phyloP scores from a whole-genome alignment of 2,888 invertebrate genomes.

The Imbricaverruca yamaguchii region DNA sequence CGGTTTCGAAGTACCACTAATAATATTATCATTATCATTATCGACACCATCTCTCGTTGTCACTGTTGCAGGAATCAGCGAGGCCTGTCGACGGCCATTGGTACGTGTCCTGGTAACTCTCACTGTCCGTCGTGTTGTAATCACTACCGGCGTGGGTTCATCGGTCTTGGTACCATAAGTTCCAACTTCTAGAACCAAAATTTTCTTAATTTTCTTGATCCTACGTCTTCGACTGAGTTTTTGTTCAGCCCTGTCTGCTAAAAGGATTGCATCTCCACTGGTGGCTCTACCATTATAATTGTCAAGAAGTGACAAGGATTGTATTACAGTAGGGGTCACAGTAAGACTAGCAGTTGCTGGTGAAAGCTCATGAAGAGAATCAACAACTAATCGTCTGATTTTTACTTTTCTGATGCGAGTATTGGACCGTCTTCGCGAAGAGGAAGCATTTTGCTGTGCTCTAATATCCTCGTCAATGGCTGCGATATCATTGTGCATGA shows the following conservation, averaged over 20 bases:
- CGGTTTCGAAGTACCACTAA: too few relatives aligned
- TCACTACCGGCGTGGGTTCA: neutral
- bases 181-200: too few relatives aligned
- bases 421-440: neutral
- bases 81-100: neutral
- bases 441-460: neutral
- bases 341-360: neutral
- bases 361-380: neutral
- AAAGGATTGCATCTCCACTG: too few relatives aligned
- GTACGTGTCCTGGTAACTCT: neutral
- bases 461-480: neutral
- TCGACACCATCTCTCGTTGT: too few relatives aligned
- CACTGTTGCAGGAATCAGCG: neutral
- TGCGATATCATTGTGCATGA: neutral
- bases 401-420: neutral
- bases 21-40: too few relatives aligned
- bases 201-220: neutral
- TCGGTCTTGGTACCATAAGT: neutral
- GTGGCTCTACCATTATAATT: too few relatives aligned
- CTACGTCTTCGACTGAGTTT: neutral
- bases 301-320: neutral
- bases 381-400: neutral
- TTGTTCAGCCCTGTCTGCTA: neutral
- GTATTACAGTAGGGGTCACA: neutral
- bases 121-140: neutral